Conservation (phyloP, 23 tunicate species). For the Ciona savignyi region DNA sequence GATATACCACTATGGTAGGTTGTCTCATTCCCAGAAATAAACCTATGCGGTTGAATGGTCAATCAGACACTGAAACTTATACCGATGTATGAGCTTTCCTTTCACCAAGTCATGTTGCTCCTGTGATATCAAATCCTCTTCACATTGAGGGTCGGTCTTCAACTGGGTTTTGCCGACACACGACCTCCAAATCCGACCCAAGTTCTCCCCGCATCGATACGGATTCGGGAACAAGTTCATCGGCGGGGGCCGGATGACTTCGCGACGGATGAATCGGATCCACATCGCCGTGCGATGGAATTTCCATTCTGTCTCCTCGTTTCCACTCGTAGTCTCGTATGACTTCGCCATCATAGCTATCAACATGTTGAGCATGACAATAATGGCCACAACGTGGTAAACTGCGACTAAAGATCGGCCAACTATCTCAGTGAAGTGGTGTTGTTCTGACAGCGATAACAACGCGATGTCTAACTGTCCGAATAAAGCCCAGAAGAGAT, state of each 20-base stretch:
- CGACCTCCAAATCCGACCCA: conserved; percentile 6
- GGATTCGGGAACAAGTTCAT: conserved; percentile 79
- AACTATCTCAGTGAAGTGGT: conserved; percentile 20
- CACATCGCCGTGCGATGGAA: conserved; percentile 63
- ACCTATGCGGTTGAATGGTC: too few relatives aligned
- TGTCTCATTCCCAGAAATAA: too few relatives aligned
- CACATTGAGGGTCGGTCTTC: too few relatives aligned
- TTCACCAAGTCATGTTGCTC: too few relatives aligned
- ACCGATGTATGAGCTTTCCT: too few relatives aligned
- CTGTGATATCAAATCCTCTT: too few relatives aligned
- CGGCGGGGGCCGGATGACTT: conserved; percentile 74
- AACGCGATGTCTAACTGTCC: conserved; percentile 38
- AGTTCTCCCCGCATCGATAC: conserved; percentile 13
- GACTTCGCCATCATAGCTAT: conserved; percentile 88
- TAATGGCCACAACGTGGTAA: conserved; percentile 70
- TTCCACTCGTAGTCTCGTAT: conserved; percentile 47
- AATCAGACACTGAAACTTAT: too few relatives aligned
- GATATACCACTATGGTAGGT: too few relatives aligned
- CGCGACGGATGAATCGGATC: conserved; percentile 81
- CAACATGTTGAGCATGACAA: conserved; percentile 77
- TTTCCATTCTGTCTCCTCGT: conserved; percentile 72
- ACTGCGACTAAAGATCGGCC: conserved; percentile 7
- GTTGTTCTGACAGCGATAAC: conserved; percentile 15
- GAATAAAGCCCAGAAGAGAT: conserved; percentile 68
- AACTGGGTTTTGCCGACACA: too few relatives aligned